Conservation (phyloP, 2,888 invertebrate genomes). For the Operophtera brumata region DNA sequence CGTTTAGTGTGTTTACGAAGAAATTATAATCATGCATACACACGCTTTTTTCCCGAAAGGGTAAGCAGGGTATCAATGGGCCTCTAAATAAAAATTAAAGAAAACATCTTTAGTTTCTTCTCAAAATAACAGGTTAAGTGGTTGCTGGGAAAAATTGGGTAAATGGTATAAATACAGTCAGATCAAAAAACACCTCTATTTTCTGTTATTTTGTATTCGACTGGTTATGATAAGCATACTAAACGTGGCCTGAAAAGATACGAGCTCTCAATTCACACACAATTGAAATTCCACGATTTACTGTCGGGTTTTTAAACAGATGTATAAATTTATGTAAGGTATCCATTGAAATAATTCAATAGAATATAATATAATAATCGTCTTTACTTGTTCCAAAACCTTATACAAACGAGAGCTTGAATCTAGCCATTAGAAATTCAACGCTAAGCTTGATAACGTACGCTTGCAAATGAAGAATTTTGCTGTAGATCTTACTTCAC, state of each 20-base stretch:
- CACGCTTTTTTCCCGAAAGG: too few relatives aligned
- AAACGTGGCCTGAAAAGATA: conserved; percentile 14
- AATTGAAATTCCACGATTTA: neutral
- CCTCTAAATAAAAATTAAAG: too few relatives aligned
- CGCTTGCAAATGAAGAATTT: neutral
- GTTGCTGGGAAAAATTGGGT: too few relatives aligned
- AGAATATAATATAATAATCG: too few relatives aligned
- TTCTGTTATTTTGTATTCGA: neutral
- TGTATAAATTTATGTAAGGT: too few relatives aligned
- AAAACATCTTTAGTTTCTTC: too few relatives aligned
- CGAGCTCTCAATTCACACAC: conserved; percentile 5
- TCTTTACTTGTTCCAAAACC: neutral
- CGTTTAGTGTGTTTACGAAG: conserved; percentile 18
- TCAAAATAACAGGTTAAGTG: too few relatives aligned
- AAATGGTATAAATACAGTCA: neutral
- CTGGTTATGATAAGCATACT: conserved; percentile 2
- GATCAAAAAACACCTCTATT: neutral
- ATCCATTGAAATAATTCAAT: neutral
- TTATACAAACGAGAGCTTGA: conserved; percentile 1
- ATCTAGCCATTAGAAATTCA: conserved; percentile 7
- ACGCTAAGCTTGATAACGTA: neutral
- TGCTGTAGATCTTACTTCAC: neutral
- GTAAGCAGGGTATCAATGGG: too few relatives aligned
- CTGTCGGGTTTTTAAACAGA: neutral
- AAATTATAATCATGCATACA: too few relatives aligned